Conservation (phyloP, 2,888 invertebrate genomes). For the Auanema freiburgensis region DNA sequence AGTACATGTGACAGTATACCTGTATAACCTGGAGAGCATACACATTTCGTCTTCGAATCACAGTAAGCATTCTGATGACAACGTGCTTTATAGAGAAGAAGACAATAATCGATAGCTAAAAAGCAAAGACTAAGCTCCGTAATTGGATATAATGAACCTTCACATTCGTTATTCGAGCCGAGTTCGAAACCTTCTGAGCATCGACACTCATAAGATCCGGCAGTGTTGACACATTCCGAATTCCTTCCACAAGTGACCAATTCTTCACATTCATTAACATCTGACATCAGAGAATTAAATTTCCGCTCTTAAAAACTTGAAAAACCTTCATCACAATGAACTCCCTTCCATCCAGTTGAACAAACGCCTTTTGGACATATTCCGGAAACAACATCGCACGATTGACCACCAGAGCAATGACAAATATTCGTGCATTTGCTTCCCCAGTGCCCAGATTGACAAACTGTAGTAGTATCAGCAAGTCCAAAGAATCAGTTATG, state of each 20-base stretch:
- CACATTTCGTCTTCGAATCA: slow-evolving; percentile 37
- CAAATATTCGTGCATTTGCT: slow-evolving; percentile 50
- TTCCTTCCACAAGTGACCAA: slow-evolving; percentile 76
- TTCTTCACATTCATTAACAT: slow-evolving; percentile 86
- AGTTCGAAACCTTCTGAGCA: slow-evolving; percentile 45
- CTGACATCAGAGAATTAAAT: slow-evolving; percentile 67
- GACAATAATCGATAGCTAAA: slow-evolving; percentile 22
- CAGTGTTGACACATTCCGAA: slow-evolving; percentile 80
- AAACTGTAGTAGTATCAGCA: slow-evolving; percentile 36
- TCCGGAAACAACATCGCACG: slow-evolving; percentile 59
- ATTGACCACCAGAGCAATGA: slow-evolving; percentile 52
- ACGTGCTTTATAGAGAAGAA: slow-evolving; percentile 28
- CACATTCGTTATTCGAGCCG: slow-evolving; percentile 55
- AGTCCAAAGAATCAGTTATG: not conserved
- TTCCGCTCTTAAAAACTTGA: not conserved
- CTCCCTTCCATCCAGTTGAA: slow-evolving; percentile 53
- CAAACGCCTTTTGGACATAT: slow-evolving; percentile 52
- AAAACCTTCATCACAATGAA: slow-evolving; percentile 49
- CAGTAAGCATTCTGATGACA: slow-evolving; percentile 54
- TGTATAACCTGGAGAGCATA: slow-evolving; percentile 47
- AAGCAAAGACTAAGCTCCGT: not conserved
- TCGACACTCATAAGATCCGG: slow-evolving; percentile 73
- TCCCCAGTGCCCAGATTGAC: slow-evolving; percentile 57
- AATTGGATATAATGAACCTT: slow-evolving; percentile 31
- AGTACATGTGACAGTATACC: too few species aligned